A percentile compares a stretch with the other conserved stretches of the same genome.
phyloP scores from a whole-genome alignment of 2,888 invertebrate species.

The Drosophila austrosaltans region DNA sequence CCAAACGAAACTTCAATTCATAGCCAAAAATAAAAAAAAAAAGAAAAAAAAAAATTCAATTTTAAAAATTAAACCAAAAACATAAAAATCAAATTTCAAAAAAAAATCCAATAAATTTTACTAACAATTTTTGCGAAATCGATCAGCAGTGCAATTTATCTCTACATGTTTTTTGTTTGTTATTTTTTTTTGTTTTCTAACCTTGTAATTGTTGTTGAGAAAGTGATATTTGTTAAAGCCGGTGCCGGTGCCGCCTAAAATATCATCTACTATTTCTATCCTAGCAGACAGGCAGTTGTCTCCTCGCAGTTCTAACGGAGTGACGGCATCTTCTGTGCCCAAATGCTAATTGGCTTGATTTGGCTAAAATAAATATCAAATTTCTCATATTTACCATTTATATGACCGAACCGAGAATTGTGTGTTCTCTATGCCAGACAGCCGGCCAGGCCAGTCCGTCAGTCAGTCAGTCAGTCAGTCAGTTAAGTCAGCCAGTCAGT shows the following conservation, averaged over 20 bases:
- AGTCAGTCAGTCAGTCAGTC: conserved; percentile 1
- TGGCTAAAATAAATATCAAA: conserved; percentile 58
- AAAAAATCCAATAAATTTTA: conserved; percentile 21
- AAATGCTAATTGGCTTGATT: conserved; percentile 66
- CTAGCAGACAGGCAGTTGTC: not conserved
- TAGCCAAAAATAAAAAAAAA: not conserved
- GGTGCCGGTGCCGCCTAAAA: not conserved
- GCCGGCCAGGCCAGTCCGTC: conserved; percentile 21
- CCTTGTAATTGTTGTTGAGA: not conserved
- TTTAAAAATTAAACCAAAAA: not conserved
- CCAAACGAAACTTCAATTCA: conserved; percentile 41
- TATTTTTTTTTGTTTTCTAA: not conserved
- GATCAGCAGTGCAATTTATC: not conserved
- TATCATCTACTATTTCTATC: not conserved
- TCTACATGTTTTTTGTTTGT: not conserved
- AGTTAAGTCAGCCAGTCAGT: not conserved
- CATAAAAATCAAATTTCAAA: conserved; percentile 8
- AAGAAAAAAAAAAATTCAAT: not conserved
- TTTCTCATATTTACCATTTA: conserved; percentile 61
- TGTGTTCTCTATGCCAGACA: conserved; percentile 23
- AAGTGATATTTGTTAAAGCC: conserved; percentile 2
- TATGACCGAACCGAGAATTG: conserved; percentile 31
- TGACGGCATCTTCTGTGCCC: conserved; percentile 36
- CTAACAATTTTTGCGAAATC: not conserved
- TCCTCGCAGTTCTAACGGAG: not conserved